Evolutionary conservation across 1,140 invertebrate species (phyloP).

Genomic region (Lepidurus arcticus): DNA sequence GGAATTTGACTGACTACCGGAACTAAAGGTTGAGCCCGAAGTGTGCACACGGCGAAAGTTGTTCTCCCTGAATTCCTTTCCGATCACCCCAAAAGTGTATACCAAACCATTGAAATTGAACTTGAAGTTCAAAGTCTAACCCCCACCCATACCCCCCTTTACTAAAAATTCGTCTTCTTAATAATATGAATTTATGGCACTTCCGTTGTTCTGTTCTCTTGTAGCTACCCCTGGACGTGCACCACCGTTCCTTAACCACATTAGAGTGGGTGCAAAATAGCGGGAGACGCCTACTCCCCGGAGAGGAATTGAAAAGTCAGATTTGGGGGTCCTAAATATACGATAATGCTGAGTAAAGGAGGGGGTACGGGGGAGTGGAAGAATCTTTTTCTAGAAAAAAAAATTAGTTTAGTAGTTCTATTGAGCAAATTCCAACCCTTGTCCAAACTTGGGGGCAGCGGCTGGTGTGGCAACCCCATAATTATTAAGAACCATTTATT

Average conservation of each 20-base stretch:
- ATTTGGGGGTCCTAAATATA: neutral
- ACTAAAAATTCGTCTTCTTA: neutral
- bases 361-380: neutral
- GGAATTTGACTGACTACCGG: slow-evolving; percentile 21
- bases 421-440: neutral
- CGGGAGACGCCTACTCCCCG: slow-evolving; percentile 12
- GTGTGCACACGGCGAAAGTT: neutral
- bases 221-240: neutral
- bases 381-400: neutral
- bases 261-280: slow-evolving; percentile 17
- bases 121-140: neutral
- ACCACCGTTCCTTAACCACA: neutral
- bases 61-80: neutral
- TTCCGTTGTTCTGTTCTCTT: neutral
- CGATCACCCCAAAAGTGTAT: neutral
- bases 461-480: slow-evolving; percentile 7
- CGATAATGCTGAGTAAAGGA: neutral
- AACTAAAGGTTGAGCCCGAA: slow-evolving; percentile 11
- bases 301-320: slow-evolving; percentile 6
- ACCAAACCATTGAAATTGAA: neutral
- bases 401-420: neutral
- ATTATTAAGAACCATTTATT: slow-evolving; percentile 11
- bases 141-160: neutral
- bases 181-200: slow-evolving; percentile 22
- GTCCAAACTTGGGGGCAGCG: slow-evolving; percentile 1